These are phyloP conservation scores for Trachymyrmex cornetzi DNA, from an alignment of 1,140 invertebrate genomes.

Conservation along the genomic window DNA sequence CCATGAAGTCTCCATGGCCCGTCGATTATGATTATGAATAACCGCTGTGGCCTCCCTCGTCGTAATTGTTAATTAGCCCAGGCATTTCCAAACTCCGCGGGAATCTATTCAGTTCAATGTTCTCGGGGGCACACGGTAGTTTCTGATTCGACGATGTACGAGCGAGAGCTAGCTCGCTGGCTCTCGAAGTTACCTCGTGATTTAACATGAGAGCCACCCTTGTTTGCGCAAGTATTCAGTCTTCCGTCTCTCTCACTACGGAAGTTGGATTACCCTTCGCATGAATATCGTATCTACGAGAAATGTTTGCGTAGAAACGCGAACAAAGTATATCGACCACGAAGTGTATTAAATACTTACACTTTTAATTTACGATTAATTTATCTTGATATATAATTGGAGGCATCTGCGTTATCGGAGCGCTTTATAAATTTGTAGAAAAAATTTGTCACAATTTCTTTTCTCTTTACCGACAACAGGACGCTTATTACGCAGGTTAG, in stretches of 20 bases:
- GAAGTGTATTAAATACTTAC: neutral
- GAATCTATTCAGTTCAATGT: constrained; percentile 48
- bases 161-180: constrained; percentile 37
- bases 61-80: constrained; percentile 71
- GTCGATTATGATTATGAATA: constrained; percentile 74
- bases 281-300: constrained; percentile 62
- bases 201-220: constrained; percentile 78
- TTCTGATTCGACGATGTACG: constrained; percentile 55
- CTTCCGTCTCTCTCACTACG: constrained; percentile 64
- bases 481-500: constrained; percentile 76
- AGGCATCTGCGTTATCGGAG: neutral
- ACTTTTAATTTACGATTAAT: neutral
- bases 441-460: constrained; percentile 38
- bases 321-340: constrained; percentile 58
- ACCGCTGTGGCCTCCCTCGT: constrained; percentile 36
- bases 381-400: neutral
- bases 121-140: constrained; percentile 43
- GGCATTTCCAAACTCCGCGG: constrained; percentile 61
- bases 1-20: constrained; percentile 49
- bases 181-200: constrained; percentile 81
- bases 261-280: constrained; percentile 62
- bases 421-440: neutral
- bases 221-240: constrained; percentile 66
- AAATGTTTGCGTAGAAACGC: constrained; percentile 83
- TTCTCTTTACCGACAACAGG: constrained; percentile 49